phyloP scores from a whole-genome alignment of 2,797 vertebrate species.

The Tapirus indicus region DNA sequence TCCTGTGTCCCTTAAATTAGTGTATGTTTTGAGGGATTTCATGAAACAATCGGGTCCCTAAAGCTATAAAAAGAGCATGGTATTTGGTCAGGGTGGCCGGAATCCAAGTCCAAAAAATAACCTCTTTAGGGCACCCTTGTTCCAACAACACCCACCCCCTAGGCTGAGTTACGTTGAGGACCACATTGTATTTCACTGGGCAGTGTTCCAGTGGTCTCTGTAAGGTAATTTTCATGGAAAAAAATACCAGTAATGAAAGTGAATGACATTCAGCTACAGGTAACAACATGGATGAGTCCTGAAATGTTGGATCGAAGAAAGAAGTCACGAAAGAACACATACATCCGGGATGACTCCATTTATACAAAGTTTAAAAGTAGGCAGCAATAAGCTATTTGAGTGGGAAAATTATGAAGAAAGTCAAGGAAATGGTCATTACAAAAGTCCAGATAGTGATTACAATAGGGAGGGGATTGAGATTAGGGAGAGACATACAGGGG shows the following conservation, averaged over 20 bases:
- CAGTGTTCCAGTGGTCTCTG: not conserved
- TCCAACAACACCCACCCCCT: not conserved
- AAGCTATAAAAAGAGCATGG: not conserved
- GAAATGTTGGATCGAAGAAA: conserved; percentile 24
- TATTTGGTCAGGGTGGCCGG: not conserved
- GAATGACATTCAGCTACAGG: not conserved
- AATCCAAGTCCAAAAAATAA: not conserved
- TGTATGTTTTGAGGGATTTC: conserved; percentile 9
- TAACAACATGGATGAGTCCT: not conserved
- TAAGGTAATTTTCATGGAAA: conserved; percentile 25
- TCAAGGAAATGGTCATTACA: not conserved
- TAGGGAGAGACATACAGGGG: not conserved
- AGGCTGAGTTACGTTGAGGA: not conserved
- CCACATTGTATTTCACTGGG: not conserved
- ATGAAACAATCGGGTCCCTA: not conserved
- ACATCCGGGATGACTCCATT: not conserved
- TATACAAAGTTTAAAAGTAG: conserved; percentile 6
- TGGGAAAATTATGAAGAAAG: conserved; percentile 12
- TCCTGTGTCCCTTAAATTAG: not conserved
- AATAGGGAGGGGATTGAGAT: not conserved
- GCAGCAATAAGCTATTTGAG: not conserved
- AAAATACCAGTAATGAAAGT: not conserved
- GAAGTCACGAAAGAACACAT: not conserved
- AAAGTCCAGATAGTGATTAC: not conserved
- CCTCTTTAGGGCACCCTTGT: not conserved